Base-by-base conservation (phyloP, 2,113 vertebrate genomes). In the Brachypodius melanocephalos region DNA sequence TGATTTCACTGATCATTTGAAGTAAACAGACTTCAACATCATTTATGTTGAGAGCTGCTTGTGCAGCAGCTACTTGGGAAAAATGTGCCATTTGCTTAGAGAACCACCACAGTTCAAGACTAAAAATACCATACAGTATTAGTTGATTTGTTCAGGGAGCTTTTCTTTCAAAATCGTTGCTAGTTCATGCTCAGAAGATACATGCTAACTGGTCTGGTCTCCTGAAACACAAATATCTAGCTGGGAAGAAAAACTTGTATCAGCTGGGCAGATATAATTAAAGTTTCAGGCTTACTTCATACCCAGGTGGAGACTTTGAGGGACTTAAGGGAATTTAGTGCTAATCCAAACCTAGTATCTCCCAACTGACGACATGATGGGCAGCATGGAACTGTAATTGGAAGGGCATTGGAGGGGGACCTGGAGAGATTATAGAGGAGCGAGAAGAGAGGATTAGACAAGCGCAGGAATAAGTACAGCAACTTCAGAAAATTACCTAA, bases 331-430 rank as follows among this genome's bases (percentile, higher is more conserved):
- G 96, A 96, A 96, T 96, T 95, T 96, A 96, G 86, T 55, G 86
- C 92, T 97, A 97, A 97, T 96, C 95, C 92, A 94, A 85, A 94
- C 76, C 62, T 65, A 75, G 85, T 94, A 86, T 96, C 88, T 94
- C 87, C 95, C 90, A 92, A 52, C 69, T 10, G 89, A 93, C 3
- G 42, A 78, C 90, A 89, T 91, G 96, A 96, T 96, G 96, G 95
- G 96, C 85, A 96, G 95, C 88, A 90, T 93, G 89, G 94, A 93
- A 62, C 66, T 95, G 80, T 97, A 96, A 96, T 96, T 97, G 96
- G 92, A 96, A 94, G 96, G 73, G 96, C 96, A 96, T 95, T 96
- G 95, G 86, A 96, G 96, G 83, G 89, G 86, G 94, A 96, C 96
- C 92, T 63, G 75, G 57, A 87, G 90, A 93, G 96, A 97, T 97